A percentile compares a stretch with the other conserved stretches of the same genome.
Evolutionary conservation across 2,888 invertebrate genomes (phyloP).

Genomic region (Tinea trinotella): DNA sequence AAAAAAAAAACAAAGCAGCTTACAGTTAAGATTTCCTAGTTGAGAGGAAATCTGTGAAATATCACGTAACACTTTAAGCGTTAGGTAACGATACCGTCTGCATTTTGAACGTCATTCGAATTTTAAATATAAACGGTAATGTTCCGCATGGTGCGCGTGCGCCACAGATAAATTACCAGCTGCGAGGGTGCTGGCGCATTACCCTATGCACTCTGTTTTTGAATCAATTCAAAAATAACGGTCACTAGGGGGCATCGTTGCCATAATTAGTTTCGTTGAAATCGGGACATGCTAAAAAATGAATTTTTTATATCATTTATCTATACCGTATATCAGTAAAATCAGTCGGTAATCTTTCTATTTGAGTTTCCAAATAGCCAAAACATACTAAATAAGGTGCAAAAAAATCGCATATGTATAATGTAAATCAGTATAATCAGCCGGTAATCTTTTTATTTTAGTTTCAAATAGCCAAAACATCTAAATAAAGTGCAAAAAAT

Average conservation of each 20-base stretch:
- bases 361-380: too few relatives aligned
- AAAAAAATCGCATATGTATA: too few relatives aligned
- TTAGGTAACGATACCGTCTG: not conserved
- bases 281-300: too few relatives aligned
- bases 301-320: too few relatives aligned
- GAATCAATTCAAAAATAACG: slow-evolving; percentile 17
- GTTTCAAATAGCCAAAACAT: too few relatives aligned
- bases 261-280: too few relatives aligned
- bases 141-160: slow-evolving; percentile 52
- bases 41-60: not conserved
- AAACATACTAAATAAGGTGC: too few relatives aligned
- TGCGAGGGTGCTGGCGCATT: slow-evolving; percentile 31
- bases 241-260: slow-evolving; percentile 9
- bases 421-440: too few relatives aligned
- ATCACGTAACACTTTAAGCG: not conserved
- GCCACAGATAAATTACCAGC: slow-evolving; percentile 37
- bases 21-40: not conserved
- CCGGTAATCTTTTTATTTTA: too few relatives aligned
- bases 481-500: too few relatives aligned
- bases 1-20: not conserved
- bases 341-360: too few relatives aligned
- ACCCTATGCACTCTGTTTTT: slow-evolving; percentile 17
- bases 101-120: slow-evolving; percentile 28
- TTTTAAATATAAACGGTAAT: slow-evolving; percentile 68
- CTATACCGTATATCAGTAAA: too few relatives aligned